phyloP scores from a whole-genome alignment of 2,888 invertebrate species.

The Pachymerium ferrugineum region DNA sequence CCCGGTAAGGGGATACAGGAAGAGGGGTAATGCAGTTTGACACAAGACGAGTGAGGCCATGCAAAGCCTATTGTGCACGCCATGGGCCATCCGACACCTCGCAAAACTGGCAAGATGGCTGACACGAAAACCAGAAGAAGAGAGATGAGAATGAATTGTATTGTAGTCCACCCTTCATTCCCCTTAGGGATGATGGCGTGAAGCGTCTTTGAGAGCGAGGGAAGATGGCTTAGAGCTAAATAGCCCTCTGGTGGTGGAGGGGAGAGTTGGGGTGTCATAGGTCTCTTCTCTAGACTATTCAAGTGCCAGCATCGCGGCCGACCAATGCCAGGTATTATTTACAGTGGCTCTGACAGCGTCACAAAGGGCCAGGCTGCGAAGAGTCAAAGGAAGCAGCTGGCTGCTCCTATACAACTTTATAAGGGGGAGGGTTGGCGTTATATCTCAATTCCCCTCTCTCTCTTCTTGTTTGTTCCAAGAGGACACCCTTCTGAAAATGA shows the following conservation, averaged over 20 bases:
- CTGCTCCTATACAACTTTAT: not conserved
- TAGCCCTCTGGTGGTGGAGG: constrained; percentile 27
- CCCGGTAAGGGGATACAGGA: constrained; percentile 25
- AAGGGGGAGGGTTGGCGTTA: not conserved
- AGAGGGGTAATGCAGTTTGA: constrained; percentile 24
- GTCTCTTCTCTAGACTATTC: constrained; percentile 27
- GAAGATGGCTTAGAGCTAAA: constrained; percentile 25
- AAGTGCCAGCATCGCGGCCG: constrained; percentile 27
- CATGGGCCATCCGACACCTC: constrained; percentile 24
- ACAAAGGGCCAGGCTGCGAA: constrained; percentile 20
- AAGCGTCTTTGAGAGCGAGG: constrained; percentile 19
- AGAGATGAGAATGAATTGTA: constrained; percentile 27
- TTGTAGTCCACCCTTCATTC: constrained; percentile 27
- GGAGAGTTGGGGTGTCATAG: constrained; percentile 25
- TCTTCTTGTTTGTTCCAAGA: constrained; percentile 9
- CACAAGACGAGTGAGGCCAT: constrained; percentile 19
- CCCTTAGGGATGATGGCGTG: constrained; percentile 10
- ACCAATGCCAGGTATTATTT: constrained; percentile 27
- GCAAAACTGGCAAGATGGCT: constrained; percentile 17
- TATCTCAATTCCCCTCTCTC: not conserved
- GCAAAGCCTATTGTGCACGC: constrained; percentile 12
- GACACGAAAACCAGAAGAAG: constrained; percentile 27
- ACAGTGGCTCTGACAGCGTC: constrained; percentile 27
- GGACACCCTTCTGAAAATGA: constrained; percentile 11
- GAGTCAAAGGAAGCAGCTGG: constrained; percentile 27